Evolutionary conservation across 2,797 vertebrate genomes (phyloP), one percentile per base, ranked within the genome.

Genomic region (Psittacula echo): DNA sequence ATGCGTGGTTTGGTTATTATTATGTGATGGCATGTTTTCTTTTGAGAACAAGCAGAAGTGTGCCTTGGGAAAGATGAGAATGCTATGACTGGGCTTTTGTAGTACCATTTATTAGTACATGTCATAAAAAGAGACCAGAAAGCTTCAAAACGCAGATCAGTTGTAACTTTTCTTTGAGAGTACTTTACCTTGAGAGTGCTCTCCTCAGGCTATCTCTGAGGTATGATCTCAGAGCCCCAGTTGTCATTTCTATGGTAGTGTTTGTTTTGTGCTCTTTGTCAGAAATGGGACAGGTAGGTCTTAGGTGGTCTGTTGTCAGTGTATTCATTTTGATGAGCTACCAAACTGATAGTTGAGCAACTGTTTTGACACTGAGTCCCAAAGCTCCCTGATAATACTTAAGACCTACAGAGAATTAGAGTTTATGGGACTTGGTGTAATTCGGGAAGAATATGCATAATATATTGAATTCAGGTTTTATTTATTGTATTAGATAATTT

Each of bases 71-170:
- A 72, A 83, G 16, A 37, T 18, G 34, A 61, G 32, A 53, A 48
- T 0, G 1, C 50, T 32, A 20, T 29, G 27, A 20, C 10, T 34
- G 26, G 26, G 29, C 53, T 82, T 2, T 48, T 30, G 4, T 7
- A 54, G 56, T 58, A 42, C 58, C 13, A 5, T 17, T 11, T 5
- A 5, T 48, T 50, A n/a, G 50, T 22, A 58, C n/a, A 34, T 58
- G 32, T 23, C 54, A 60, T 24, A 37, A 11, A 34, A 58, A 58
- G 56, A 58, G n/a, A 37, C 56, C n/a, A 53, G 32, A 83, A 32
- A 50, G 11, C 58, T 76, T 61, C 13, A 56, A 41, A 80, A 45
- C 1, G 0, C 16, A 7, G 5, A 61, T n/a, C 17, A 32, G 51
- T 45, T 64, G 2, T 34, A 60, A 54, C 6, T 62, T 53, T 26